Base-by-base conservation (phyloP, 2,797 vertebrate species). In the Knipowitschia caucasica region DNA sequence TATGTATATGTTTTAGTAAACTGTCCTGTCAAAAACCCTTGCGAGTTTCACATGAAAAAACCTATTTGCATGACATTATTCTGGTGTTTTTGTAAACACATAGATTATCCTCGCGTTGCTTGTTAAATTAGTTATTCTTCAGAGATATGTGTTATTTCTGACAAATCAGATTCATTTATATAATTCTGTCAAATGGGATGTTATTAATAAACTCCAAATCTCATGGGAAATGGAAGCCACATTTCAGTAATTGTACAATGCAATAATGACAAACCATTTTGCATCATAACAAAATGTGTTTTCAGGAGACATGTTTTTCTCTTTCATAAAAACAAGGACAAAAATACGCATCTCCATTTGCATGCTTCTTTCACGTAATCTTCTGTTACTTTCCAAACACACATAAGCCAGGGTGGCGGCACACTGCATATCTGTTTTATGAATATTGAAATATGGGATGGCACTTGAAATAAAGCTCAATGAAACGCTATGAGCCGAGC, bases 391-490 rank as follows among this genome's bases (percentile, higher is more conserved):
- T 38, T 38, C 9, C 1, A 11, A 17, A 11, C 36, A 33, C 30
- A 11, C 4, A 20, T 9, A 44, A 57, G 64, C 63, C n/a, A n/a
- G n/a, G n/a, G n/a, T n/a, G 65, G 61, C 67, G 65, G 70, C 76
- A 64, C 58, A 51, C 71, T 71, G 62, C 61, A 74, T 82, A 80
- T 80, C 73, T 71, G 58, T 47, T 58, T 46, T 73, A 58, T 74
- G 71, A 69, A 75, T 77, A 77, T 74, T 79, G 69, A 73, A 77
- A 83, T 18, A 52, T 49, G 34, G 73, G 64, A 77, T 77, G 39
- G 42, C 77, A 83, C 78, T 71, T 79, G 81, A 85, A 79, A 79
- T 80, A 68, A 83, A 83, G 75, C 82, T 80, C 72, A 83, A 80
- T 84, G 83, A 83, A 84, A 84, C 71, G 80, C 65, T 83, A 66